Base-by-base conservation (phyloP, 2,888 invertebrate species). In the Labia minor region DNA sequence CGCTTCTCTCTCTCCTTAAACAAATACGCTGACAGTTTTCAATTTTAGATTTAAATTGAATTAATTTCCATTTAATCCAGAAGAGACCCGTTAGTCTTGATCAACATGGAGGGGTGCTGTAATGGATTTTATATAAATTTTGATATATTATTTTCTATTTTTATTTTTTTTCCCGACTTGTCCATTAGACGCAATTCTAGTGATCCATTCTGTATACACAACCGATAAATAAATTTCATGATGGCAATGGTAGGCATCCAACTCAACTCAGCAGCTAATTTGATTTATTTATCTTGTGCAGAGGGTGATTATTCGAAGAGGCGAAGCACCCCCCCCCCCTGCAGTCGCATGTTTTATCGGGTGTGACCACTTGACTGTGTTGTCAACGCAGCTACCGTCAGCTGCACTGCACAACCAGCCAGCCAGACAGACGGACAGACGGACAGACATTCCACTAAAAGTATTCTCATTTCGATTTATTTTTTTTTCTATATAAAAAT, bases 41-140 rank as follows among this genome's bases (percentile, higher is more conserved):
- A 49, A 49, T 49, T 49, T 49, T 11, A 49, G 14, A 14, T 49
- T 16, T 49, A 49, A 49, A 49, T 49, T 49, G 49, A 49, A 49
- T 49, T 49, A 49, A 49, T 49, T 49, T 49, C 49, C 49, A 49
- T 49, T 49, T 49, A 49, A 49, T 49, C 49, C 49, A 11, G 26
- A 26, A 8, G 8, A 26, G 26, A 6, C 2, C 16, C 49, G 49
- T 49, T 49, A 49, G 14, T 49, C 16, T 49, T 49, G 49, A 49
- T 49, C 49, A 49, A 49, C 3, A 49, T 49, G 49, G 49, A 49
- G 16, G 49, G 16, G 14, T 14, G 3, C 14, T 3, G 49, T 49
- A 49, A 49, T 49, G 49, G 49, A 49, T 49, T 49, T 49, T n/a
- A 49, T 49, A 49, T 49, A 49, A 49, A 49, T 49, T 49, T 49